Conservation (phyloP, 2,797 vertebrate species). For the Oryzias dopingdopingensis region DNA sequence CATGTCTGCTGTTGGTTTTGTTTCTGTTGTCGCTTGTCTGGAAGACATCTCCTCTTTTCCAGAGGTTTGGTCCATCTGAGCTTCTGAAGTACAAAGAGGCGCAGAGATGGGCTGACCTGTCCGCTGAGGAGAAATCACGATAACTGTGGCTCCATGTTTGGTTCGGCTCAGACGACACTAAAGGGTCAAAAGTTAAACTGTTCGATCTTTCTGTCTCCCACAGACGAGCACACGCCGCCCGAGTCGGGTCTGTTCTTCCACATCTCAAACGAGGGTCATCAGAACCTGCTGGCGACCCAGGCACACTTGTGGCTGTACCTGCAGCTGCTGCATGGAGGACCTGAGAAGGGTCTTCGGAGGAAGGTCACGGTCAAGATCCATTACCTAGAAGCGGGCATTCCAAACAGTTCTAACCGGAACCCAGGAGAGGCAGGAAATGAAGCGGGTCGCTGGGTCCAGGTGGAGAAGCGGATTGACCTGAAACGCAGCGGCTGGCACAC, state of each 20-base stretch:
- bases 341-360: constrained; percentile 87
- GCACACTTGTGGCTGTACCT: constrained; percentile 97
- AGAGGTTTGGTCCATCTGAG: too few species aligned
- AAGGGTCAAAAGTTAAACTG: constrained; percentile 1
- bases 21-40: too few species aligned
- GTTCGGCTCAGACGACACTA: not conserved
- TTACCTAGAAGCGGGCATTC: constrained; percentile 82
- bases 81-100: too few species aligned
- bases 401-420: constrained; percentile 58
- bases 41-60: too few species aligned
- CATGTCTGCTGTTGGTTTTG: too few species aligned
- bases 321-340: constrained; percentile 85
- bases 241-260: constrained; percentile 90
- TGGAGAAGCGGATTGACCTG: constrained; percentile 94
- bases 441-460: constrained; percentile 79
- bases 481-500: constrained; percentile 98
- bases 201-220: constrained; percentile 45
- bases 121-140: too few species aligned
- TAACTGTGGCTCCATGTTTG: too few species aligned
- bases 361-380: constrained; percentile 92
- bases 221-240: constrained; percentile 87
- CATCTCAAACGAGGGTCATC: constrained; percentile 96
- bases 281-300: constrained; percentile 93
- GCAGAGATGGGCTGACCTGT: too few species aligned
- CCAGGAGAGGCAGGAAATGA: constrained; percentile 39